Evolutionary conservation across 2,888 invertebrate genomes (phyloP), one percentile per base, ranked within the genome.

Genomic region (Aromia moschata): DNA sequence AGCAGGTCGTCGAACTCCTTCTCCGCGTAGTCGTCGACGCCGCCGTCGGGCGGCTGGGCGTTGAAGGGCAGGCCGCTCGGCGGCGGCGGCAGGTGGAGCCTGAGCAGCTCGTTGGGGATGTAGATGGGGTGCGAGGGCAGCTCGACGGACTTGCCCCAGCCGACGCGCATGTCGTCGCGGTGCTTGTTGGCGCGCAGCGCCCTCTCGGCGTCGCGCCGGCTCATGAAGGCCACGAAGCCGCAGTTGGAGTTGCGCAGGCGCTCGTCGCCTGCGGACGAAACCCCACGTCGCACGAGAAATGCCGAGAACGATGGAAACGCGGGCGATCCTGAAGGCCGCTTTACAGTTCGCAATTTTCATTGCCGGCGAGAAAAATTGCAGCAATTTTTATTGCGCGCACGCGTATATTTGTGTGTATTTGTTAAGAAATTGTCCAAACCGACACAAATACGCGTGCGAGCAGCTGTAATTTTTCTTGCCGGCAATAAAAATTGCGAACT

Each of bases 201-300:
- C 31, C 96, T 82, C 80, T 98, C 97, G 0, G 95, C 97, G 82
- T 98, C 98, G 79, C 90, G 93, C n/a, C 98, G 85, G 73, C 93
- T 94, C 98, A 99, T 99, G 80, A 92, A 99, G 0, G 98, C 99
- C 2, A 99, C 98, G 82, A 99, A 99, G 10, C 98, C 99, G 79
- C 98, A 98, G 82, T 98, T 96, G 53, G 95, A 86, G 7, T 93
- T 62, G 9, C 62, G 53, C 18, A 36, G 40, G 9, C 31, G 43
- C 5, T 98, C 97, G 79, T 98, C 97, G 66, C 96, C 67, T 49
- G 36, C n/a, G 52, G 49, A 16, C n/a, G n/a, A n/a, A n/a, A n/a
- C n/a, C n/a, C n/a, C n/a, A n/a, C n/a, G n/a, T n/a, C n/a, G n/a
- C n/a, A n/a, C n/a, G n/a, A n/a, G n/a, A n/a, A n/a, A n/a, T n/a